Evolutionary conservation across 2,113 vertebrate genomes (phyloP), one percentile per base, ranked within the genome.

Genomic region (Amphiprion ocellaris): DNA sequence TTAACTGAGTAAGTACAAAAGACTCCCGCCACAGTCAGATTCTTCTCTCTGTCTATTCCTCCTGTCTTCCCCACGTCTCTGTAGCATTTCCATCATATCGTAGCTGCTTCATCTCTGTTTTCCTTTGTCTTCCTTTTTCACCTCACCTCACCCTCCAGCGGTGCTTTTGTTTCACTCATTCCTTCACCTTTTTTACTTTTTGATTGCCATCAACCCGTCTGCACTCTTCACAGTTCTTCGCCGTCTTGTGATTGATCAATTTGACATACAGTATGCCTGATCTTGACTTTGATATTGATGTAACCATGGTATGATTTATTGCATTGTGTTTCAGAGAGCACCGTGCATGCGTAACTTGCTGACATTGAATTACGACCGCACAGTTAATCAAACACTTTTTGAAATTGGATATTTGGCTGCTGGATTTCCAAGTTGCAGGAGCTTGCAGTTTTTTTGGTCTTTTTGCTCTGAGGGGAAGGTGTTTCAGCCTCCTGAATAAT

Each of bases 1-100:
- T 83, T 74, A 72, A 83, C 64, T 71, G 84, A 91, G 87, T 89
- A 71, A 91, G 92, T 93, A 90, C 64, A 67, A 71, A 85, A 33
- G 73, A 77, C 54, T 76, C 60, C 62, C 41, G 33, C 33, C 54
- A 47, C 65, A 60, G 58, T 73, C 71, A 19, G 19, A 69, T 76
- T 61, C 64, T 33, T 47, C 60, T 46, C 10, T 33, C 17, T 1
- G 4, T 52, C n/a, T 46, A 19, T 52, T 49, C 53, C 67, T 81
- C 53, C 21, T 82, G 24, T 19, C 15, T 4, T 71, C 54, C 70
- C 33, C 15, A 17, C 10, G n/a, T 68, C 69, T 78, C 58, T 62
- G 56, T 39, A 56, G 56, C 59, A 7, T 84, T 46, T 61, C 33
- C 37, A 47, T 65, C 56, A 14, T 9, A 12, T 33, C 37, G 19